These are phyloP conservation scores for Gymnorhina tibicen DNA, from an alignment of 2,113 vertebrate genomes.

Conservation along the genomic window DNA sequence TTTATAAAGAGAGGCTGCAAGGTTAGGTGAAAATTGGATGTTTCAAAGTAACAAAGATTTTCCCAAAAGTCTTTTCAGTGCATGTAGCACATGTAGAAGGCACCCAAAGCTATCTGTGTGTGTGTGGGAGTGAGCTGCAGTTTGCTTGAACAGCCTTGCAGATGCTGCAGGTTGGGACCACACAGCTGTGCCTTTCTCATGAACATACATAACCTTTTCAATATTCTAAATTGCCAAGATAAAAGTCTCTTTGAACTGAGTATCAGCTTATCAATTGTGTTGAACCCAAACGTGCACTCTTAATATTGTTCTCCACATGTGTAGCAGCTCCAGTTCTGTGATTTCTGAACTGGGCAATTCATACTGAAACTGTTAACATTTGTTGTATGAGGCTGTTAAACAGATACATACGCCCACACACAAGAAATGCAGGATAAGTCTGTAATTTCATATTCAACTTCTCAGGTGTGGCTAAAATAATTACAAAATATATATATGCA, in stretches of 20 bases:
- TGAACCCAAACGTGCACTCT: not conserved
- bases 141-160: not conserved
- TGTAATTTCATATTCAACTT: not conserved
- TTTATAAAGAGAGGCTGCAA: not conserved
- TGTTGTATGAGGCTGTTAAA: not conserved
- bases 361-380: not conserved
- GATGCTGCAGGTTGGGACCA: not conserved
- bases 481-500: not conserved
- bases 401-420: not conserved
- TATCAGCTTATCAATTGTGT: not conserved
- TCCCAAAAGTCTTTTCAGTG: not conserved
- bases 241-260: conserved; percentile 15
- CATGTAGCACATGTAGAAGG: not conserved
- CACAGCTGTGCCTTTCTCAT: conserved; percentile 50
- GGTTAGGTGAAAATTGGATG: not conserved
- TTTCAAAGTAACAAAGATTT: not conserved
- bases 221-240: not conserved
- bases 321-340: not conserved
- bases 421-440: not conserved
- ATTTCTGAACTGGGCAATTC: not conserved
- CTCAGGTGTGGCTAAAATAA: not conserved
- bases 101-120: not conserved
- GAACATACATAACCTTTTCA: not conserved
- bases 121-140: not conserved
- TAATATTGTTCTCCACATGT: not conserved